These are phyloP conservation scores for Crocidura indochinensis DNA, from an alignment of 2,797 vertebrate genomes.

Conservation along the genomic window DNA sequence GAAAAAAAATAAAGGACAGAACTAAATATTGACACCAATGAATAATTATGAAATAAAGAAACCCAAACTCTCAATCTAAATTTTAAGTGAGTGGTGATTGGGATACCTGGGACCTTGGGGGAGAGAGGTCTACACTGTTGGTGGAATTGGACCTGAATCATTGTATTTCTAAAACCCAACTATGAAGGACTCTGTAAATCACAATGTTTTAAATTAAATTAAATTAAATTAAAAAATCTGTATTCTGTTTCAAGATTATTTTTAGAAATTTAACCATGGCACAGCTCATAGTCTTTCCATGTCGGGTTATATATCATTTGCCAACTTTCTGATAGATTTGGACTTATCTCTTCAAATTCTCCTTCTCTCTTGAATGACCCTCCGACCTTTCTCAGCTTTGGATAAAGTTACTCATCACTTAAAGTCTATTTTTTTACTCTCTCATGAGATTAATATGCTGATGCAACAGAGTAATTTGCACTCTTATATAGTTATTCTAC, in stretches of 20 bases:
- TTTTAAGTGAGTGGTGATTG: too few relatives aligned
- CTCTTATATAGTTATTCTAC: background rate
- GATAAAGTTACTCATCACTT: background rate
- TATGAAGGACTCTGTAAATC: too few relatives aligned
- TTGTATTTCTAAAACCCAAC: too few relatives aligned
- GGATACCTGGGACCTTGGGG: too few relatives aligned
- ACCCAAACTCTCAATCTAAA: too few relatives aligned
- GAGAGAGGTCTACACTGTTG: too few relatives aligned
- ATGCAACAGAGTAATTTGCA: background rate
- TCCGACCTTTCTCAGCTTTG: background rate
- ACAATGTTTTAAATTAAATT: too few relatives aligned
- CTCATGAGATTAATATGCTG: background rate
- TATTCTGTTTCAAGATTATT: background rate
- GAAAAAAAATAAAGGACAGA: too few relatives aligned
- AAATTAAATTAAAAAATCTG: slow-evolving; percentile 7
- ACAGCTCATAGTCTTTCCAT: background rate
- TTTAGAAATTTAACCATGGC: slow-evolving; percentile 19
- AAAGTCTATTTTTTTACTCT: slow-evolving; percentile 26
- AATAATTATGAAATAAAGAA: too few relatives aligned
- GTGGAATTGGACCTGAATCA: too few relatives aligned
- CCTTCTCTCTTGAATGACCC: background rate
- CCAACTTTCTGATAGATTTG: background rate
- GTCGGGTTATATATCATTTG: background rate
- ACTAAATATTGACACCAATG: too few relatives aligned
- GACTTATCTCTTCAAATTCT: background rate